These are phyloP conservation scores for Sinocyclocheilus maitianheensis DNA, from an alignment of 2,113 vertebrate genomes.

Conservation along the genomic window DNA sequence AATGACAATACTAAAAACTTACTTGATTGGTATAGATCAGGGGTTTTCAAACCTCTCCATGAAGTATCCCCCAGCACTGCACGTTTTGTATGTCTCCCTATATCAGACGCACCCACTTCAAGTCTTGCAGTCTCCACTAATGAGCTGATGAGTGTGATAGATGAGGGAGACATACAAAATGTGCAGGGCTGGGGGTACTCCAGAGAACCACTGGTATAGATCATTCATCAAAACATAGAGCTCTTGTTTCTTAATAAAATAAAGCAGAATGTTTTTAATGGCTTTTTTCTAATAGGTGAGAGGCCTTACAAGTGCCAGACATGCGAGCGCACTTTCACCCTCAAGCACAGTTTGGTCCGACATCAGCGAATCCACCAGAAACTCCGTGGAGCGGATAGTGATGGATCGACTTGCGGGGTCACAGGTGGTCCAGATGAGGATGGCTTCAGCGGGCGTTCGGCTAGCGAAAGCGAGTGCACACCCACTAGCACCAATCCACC, in stretches of 20 bases:
- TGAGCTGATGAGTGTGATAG: too few species aligned
- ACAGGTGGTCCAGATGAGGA: slow-evolving; percentile 69
- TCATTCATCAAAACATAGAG: not conserved
- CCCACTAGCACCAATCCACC: slow-evolving; percentile 54
- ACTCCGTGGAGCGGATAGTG: slow-evolving; percentile 54
- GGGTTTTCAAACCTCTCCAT: too few species aligned
- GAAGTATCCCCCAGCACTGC: too few species aligned
- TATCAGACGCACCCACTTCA: too few species aligned
- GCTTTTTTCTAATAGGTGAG: slow-evolving; percentile 73
- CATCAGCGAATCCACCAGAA: slow-evolving; percentile 91
- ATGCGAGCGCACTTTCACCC: slow-evolving; percentile 87
- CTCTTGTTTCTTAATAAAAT: not conserved
- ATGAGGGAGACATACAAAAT: too few species aligned
- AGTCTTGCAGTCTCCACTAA: too few species aligned
- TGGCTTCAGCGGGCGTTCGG: slow-evolving; percentile 56
- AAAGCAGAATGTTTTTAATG: not conserved
- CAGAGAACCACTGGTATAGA: too few species aligned
- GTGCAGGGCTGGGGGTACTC: too few species aligned
- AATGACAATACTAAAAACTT: slow-evolving; percentile 25
- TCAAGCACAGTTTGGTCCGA: slow-evolving; percentile 88
- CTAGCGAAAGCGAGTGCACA: slow-evolving; percentile 69
- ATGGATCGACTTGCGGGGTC: not conserved
- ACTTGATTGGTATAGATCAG: not conserved
- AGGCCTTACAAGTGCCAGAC: slow-evolving; percentile 88
- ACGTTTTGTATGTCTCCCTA: too few species aligned